Evolutionary conservation across 2,113 vertebrate species (phyloP).

Genomic region (Promerops cafer): DNA sequence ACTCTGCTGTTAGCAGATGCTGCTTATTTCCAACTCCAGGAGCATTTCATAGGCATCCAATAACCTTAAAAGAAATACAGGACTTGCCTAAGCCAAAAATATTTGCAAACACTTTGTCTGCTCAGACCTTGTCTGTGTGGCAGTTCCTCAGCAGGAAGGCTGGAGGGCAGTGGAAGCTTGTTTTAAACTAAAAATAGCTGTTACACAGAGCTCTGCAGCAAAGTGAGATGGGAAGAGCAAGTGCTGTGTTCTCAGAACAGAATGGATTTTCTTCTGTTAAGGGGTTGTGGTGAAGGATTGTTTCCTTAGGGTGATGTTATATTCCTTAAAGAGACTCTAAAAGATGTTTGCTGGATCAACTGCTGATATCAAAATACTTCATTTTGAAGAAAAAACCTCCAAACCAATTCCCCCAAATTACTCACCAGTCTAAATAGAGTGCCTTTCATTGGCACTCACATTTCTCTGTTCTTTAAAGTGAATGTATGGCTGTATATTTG

Average conservation of each 20-base stretch:
- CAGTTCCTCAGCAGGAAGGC: conserved; percentile 43
- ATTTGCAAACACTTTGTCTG: not conserved
- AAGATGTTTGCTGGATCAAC: not conserved
- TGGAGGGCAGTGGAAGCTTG: conserved; percentile 57
- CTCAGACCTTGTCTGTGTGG: not conserved
- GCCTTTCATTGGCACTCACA: not conserved
- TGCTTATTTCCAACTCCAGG: not conserved
- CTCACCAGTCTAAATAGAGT: not conserved
- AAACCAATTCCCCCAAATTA: not conserved
- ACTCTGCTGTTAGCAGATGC: not conserved
- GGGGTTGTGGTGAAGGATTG: not conserved
- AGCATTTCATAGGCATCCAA: not conserved
- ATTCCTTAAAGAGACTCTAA: not conserved
- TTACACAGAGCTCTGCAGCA: not conserved
- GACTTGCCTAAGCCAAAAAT: not conserved
- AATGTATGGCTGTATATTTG: not conserved
- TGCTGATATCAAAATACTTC: not conserved
- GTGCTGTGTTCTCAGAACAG: not conserved
- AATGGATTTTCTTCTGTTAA: not conserved
- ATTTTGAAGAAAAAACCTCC: not conserved
- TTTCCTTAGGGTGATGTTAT: not conserved
- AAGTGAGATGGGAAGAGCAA: not conserved
- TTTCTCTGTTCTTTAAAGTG: not conserved
- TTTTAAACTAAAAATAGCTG: conserved; percentile 22
- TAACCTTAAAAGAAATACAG: not conserved